Conservation (phyloP, 2,888 invertebrate species). For the Ectemnius continuus region DNA sequence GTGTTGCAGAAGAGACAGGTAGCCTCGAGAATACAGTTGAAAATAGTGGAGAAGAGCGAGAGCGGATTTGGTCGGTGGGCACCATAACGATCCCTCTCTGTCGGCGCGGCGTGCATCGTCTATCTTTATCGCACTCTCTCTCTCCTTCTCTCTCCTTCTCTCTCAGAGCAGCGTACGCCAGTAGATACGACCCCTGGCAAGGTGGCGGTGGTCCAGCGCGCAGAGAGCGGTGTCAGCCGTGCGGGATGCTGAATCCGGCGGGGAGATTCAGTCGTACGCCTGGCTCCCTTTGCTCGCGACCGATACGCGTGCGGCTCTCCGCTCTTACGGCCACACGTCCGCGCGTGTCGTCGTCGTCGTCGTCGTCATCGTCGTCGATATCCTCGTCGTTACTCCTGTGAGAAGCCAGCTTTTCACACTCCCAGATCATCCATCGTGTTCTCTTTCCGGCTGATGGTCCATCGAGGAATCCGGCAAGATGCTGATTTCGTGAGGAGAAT, state of each 20-base stretch:
- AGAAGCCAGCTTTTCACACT: too few species aligned
- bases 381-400: too few species aligned
- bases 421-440: not conserved
- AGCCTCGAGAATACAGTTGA: too few species aligned
- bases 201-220: slow-evolving; percentile 58
- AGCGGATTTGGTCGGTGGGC: slow-evolving; percentile 1
- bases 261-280: slow-evolving; percentile 63
- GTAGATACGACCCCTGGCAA: slow-evolving; percentile 48
- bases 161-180: not conserved
- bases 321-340: not conserved
- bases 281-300: slow-evolving; percentile 49
- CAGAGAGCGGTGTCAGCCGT: slow-evolving; percentile 49
- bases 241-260: slow-evolving; percentile 58
- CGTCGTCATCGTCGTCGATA: not conserved
- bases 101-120: slow-evolving; percentile 8
- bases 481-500: slow-evolving; percentile 44
- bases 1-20: slow-evolving; percentile 1
- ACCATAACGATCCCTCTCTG: slow-evolving; percentile 7
- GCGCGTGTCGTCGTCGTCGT: slow-evolving; percentile 38
- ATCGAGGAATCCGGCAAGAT: slow-evolving; percentile 21
- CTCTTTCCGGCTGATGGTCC: slow-evolving; percentile 3
- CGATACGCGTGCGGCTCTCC: slow-evolving; percentile 24
- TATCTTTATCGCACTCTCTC: slow-evolving; percentile 18
- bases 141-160: slow-evolving; percentile 1
- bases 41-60: too few species aligned